Evolutionary conservation across 1,140 invertebrate species (phyloP).

Genomic region (Neoseiulus cucumeris): DNA sequence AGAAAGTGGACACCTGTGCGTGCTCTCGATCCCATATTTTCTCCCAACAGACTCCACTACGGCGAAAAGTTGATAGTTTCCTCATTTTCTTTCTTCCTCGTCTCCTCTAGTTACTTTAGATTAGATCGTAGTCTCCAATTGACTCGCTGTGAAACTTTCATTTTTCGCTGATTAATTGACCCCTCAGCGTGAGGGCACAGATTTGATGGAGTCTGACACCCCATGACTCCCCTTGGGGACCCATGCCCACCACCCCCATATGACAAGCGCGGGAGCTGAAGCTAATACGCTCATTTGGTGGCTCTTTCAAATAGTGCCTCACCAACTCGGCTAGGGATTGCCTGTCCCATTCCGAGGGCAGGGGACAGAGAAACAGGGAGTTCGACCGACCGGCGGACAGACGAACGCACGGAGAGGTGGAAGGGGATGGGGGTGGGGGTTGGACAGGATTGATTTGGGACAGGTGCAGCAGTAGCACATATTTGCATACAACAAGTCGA

Average conservation of each 20-base stretch:
- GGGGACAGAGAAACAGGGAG: no score
- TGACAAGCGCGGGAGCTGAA: background rate
- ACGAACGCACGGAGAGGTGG: background rate
- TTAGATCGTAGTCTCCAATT: background rate
- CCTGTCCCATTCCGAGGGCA: no score
- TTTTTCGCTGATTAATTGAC: conserved; percentile 12
- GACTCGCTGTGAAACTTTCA: conserved; percentile 10
- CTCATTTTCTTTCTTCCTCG: no score
- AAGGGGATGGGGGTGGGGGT: background rate
- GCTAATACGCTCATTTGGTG: conserved; percentile 9
- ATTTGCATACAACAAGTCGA: conserved; percentile 4
- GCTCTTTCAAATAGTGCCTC: background rate
- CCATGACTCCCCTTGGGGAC: background rate
- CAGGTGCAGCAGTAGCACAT: background rate
- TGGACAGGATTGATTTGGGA: conserved; percentile 4
- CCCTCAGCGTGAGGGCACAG: background rate
- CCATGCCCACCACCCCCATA: background rate
- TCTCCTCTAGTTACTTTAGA: no score
- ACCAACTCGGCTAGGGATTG: no score
- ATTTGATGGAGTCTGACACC: conserved; percentile 11
- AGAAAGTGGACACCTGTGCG: no score
- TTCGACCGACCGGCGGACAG: background rate
- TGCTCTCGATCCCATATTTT: no score
- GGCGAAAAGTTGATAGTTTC: no score
- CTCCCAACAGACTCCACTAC: no score